Conservation (phyloP, 2,113 vertebrate species). For the Cyprinodon brontotheroides region DNA sequence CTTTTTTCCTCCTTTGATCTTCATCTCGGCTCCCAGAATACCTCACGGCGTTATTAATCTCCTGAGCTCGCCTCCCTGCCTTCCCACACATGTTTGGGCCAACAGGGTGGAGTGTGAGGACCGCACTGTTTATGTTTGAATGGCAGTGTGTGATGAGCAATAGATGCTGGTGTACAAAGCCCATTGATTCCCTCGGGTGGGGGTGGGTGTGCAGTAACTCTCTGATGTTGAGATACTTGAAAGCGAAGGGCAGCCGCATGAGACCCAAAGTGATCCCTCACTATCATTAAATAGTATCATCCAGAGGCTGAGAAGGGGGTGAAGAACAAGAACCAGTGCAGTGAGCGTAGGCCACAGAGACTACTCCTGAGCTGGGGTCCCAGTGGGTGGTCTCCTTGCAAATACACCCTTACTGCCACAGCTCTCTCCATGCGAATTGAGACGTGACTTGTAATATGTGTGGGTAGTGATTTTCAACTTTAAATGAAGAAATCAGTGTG, state of each 20-base stretch:
- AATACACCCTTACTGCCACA: constrained; percentile 26
- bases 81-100: constrained; percentile 67
- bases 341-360: constrained; percentile 43
- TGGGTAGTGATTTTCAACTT: constrained; percentile 36
- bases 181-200: constrained; percentile 62
- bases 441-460: constrained; percentile 23
- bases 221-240: constrained; percentile 79
- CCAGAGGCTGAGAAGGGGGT: constrained; percentile 20
- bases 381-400: constrained; percentile 74
- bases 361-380: constrained; percentile 56
- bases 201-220: constrained; percentile 33
- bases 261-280: constrained; percentile 75
- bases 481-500: constrained; percentile 35
- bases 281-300: constrained; percentile 80
- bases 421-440: constrained; percentile 40
- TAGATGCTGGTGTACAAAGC: constrained; percentile 77
- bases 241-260: constrained; percentile 70
- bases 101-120: constrained; percentile 70
- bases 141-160: constrained; percentile 76
- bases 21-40: constrained; percentile 44
- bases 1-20: constrained; percentile 63
- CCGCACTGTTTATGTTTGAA: constrained; percentile 76
- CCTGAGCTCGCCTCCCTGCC: constrained; percentile 49
- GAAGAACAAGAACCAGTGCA: constrained; percentile 52
- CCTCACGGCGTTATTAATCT: constrained; percentile 57